These are phyloP conservation scores for Coregonus clupeaformis DNA, from an alignment of 2,113 vertebrate genomes.

Conservation along the genomic window DNA sequence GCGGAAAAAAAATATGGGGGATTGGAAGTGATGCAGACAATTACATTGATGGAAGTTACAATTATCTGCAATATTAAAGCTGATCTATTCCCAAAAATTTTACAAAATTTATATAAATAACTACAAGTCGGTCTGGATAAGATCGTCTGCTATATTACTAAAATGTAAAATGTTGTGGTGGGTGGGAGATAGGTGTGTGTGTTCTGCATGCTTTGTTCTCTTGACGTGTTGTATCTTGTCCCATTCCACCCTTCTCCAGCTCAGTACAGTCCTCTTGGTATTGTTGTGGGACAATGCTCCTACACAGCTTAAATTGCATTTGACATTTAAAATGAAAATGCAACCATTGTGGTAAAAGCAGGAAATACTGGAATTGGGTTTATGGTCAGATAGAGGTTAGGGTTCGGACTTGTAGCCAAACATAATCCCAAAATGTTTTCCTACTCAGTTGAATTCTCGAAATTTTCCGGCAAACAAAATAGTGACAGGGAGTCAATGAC, in stretches of 20 bases:
- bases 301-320: background rate
- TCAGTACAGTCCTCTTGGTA: background rate
- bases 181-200: no score
- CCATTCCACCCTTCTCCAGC: background rate
- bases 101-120: no score
- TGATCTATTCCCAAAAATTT: no score
- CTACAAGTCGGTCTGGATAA: no score
- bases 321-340: constrained; percentile 25
- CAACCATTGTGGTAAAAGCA: constrained; percentile 34
- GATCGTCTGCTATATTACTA: no score
- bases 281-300: background rate
- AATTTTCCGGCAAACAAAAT: background rate
- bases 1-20: no score
- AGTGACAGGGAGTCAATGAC: background rate
- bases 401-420: background rate
- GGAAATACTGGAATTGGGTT: constrained; percentile 26
- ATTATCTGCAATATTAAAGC: no score
- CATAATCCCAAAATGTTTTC: constrained; percentile 10
- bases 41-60: no score
- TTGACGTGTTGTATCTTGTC: constrained; percentile 34
- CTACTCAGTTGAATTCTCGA: background rate
- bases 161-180: no score
- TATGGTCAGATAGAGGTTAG: background rate
- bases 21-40: no score
- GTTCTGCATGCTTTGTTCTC: constrained; percentile 19